phyloP scores from a whole-genome alignment of 2,113 vertebrate genomes.

The Nerophis lumbriciformis region DNA sequence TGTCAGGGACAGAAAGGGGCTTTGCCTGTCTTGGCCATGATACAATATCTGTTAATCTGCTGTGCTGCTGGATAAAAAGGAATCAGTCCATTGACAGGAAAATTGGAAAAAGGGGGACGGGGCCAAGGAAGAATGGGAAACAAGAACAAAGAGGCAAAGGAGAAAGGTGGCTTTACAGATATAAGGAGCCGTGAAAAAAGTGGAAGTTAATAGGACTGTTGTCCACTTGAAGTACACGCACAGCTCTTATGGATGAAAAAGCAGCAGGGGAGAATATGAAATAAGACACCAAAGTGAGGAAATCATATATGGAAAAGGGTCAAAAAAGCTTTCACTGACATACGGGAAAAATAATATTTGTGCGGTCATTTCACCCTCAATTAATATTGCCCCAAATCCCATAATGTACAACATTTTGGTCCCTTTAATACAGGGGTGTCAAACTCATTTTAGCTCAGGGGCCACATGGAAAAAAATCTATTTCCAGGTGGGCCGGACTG shows the following conservation, averaged over 20 bases:
- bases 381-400: too few relatives aligned
- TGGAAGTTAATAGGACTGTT: conserved; percentile 42
- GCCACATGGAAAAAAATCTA: too few relatives aligned
- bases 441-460: too few relatives aligned
- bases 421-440: too few relatives aligned
- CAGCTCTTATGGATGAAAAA: conserved; percentile 57
- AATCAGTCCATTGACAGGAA: conserved; percentile 78
- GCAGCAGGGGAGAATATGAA: conserved; percentile 54
- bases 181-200: conserved; percentile 48
- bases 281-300: conserved; percentile 36
- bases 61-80: conserved; percentile 76
- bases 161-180: conserved; percentile 44
- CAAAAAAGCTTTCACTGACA: not conserved
- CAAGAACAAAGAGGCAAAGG: conserved; percentile 54
- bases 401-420: too few relatives aligned
- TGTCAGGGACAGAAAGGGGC: conserved; percentile 67
- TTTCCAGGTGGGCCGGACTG: too few relatives aligned
- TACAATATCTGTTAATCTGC: conserved; percentile 84
- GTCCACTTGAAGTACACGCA: conserved; percentile 64
- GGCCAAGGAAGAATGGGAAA: conserved; percentile 50
- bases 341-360: too few relatives aligned
- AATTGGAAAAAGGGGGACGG: conserved; percentile 63
- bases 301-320: conserved; percentile 34
- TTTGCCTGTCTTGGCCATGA: conserved; percentile 80
- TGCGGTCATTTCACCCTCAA: too few relatives aligned